These are phyloP conservation scores for Apodemus agrarius DNA, from an alignment of 2,797 vertebrate species.

Conservation along the genomic window DNA sequence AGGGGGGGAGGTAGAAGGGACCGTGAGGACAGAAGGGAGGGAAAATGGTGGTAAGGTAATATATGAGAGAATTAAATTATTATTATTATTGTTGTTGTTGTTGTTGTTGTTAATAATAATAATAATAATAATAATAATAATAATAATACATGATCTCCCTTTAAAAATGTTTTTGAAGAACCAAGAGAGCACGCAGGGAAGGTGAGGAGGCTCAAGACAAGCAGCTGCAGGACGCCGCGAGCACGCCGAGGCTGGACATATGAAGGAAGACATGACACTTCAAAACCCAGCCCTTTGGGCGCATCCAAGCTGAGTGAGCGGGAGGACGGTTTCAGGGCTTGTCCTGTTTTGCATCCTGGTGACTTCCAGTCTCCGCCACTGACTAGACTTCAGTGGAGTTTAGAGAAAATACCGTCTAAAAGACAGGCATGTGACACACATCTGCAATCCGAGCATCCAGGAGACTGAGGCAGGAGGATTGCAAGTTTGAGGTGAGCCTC, in stretches of 20 bases:
- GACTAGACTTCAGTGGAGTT: not conserved
- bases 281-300: not conserved
- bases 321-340: not conserved
- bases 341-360: not conserved
- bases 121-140: not conserved
- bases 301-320: not conserved
- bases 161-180: not conserved
- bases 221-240: not conserved
- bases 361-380: not conserved
- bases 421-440: not conserved
- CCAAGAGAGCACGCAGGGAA: not conserved
- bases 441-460: not conserved
- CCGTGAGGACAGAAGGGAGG: not conserved
- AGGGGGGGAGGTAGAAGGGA: not conserved
- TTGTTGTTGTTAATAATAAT: not conserved
- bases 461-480: not conserved
- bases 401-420: not conserved
- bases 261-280: not conserved
- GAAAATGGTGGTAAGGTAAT: not conserved
- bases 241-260: not conserved
- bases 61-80: not conserved
- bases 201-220: not conserved
- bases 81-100: too few relatives aligned
- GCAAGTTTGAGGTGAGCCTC: not conserved
- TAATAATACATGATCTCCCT: not conserved